Conservation (phyloP, 2,797 vertebrate genomes). For the Platyrinchus mystaceus region DNA sequence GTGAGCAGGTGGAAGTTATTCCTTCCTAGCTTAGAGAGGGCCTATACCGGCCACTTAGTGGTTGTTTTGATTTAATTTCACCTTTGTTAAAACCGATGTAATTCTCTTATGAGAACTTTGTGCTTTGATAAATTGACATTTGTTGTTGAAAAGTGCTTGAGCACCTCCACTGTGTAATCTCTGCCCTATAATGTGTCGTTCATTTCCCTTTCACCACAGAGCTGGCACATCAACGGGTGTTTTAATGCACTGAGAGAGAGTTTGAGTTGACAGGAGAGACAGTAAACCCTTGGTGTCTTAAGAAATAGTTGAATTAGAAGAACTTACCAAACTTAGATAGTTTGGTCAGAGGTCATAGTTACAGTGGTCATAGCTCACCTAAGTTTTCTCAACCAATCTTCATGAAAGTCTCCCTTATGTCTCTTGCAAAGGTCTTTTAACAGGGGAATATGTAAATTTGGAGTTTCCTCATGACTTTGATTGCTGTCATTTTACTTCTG, state of each 20-base stretch:
- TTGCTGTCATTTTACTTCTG: neutral
- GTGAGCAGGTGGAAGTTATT: neutral
- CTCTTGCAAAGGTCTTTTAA: slow-evolving; percentile 24
- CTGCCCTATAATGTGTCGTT: neutral
- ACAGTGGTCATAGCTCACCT: neutral
- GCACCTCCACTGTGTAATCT: neutral
- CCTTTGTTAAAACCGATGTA: neutral
- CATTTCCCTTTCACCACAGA: neutral
- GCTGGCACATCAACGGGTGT: neutral
- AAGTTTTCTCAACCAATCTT: neutral
- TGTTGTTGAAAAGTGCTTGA: neutral
- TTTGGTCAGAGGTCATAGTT: neutral
- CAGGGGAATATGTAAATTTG: neutral
- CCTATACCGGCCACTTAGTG: neutral
- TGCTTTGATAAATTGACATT: neutral
- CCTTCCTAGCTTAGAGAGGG: neutral
- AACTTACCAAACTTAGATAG: neutral
- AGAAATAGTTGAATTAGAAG: neutral
- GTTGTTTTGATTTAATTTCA: neutral
- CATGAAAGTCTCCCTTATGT: neutral
- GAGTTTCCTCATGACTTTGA: neutral
- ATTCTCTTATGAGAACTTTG: neutral
- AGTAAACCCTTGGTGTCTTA: neutral
- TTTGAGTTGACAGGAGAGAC: neutral
- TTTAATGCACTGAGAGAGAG: neutral